Evolutionary conservation across 2,113 vertebrate species (phyloP).

Genomic region (Phocoena phocoena): DNA sequence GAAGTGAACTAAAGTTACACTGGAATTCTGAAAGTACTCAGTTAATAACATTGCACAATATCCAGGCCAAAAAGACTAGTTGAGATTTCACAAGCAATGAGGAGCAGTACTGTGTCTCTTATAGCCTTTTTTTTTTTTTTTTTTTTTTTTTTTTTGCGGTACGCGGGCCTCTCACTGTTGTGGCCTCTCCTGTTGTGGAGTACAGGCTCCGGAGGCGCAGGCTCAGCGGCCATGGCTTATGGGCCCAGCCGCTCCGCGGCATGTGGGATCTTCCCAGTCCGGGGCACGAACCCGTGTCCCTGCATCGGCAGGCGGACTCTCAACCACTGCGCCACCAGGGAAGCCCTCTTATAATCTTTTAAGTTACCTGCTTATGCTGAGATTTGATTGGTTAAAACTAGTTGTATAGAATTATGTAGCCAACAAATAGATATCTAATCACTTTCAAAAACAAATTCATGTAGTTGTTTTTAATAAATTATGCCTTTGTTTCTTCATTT

Average conservation of each 20-base stretch:
- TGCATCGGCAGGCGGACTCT: too few species aligned
- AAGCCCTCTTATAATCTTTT: background rate
- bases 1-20: background rate
- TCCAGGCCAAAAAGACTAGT: background rate
- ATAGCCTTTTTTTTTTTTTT: background rate
- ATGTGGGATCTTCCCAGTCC: too few species aligned
- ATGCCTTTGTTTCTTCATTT: conserved; percentile 34
- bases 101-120: background rate
- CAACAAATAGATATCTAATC: background rate
- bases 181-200: too few species aligned
- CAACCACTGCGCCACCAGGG: too few species aligned
- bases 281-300: too few species aligned
- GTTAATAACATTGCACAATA: background rate
- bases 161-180: too few species aligned
- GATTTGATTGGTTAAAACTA: conserved; percentile 35
- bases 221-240: too few species aligned
- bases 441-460: background rate
- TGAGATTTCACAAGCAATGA: conserved; percentile 41
- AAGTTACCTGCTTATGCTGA: conserved; percentile 12
- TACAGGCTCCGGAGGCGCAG: too few species aligned
- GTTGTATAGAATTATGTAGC: background rate
- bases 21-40: background rate
- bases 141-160: too few species aligned
- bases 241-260: too few species aligned
- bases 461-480: conserved; percentile 42